phyloP scores from a whole-genome alignment of 2,888 invertebrate genomes.

The Ormyrus rosae region DNA sequence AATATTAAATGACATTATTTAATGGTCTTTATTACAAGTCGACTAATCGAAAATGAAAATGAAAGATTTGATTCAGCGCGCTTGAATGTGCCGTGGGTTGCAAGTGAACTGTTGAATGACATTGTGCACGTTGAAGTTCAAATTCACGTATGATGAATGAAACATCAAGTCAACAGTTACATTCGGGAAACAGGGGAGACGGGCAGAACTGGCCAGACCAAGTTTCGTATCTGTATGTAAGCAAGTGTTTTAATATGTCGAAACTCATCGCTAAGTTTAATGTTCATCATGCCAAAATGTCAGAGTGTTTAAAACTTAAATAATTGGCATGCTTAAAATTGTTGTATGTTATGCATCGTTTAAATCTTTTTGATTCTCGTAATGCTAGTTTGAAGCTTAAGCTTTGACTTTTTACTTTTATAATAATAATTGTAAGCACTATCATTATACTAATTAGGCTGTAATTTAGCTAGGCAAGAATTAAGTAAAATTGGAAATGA shows the following conservation, averaged over 20 bases:
- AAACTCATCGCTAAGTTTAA: constrained; percentile 13
- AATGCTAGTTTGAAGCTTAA: too few species aligned
- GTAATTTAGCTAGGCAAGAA: too few species aligned
- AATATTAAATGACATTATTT: too few species aligned
- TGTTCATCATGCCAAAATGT: constrained; percentile 29
- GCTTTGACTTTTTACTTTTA: too few species aligned
- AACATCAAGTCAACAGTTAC: constrained; percentile 55
- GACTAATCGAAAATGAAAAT: constrained; percentile 7
- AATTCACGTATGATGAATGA: constrained; percentile 32
- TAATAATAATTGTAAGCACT: too few species aligned
- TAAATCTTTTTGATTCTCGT: too few species aligned
- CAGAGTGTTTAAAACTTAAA: neutral
- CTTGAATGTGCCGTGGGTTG: constrained; percentile 40
- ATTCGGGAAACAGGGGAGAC: constrained; percentile 45
- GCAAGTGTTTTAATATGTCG: constrained; percentile 35
- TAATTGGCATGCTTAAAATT: too few species aligned
- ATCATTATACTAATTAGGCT: too few species aligned
- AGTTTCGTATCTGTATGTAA: constrained; percentile 49
- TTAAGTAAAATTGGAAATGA: too few species aligned
- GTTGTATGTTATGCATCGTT: too few species aligned
- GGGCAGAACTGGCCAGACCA: constrained; percentile 60
- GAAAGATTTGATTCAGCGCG: constrained; percentile 30
- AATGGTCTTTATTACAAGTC: constrained; percentile 25
- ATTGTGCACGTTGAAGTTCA: constrained; percentile 45
- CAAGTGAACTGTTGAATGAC: constrained; percentile 54